Base-by-base conservation (phyloP, 2,888 invertebrate genomes). In the Prosopocoilus inquinatus region DNA sequence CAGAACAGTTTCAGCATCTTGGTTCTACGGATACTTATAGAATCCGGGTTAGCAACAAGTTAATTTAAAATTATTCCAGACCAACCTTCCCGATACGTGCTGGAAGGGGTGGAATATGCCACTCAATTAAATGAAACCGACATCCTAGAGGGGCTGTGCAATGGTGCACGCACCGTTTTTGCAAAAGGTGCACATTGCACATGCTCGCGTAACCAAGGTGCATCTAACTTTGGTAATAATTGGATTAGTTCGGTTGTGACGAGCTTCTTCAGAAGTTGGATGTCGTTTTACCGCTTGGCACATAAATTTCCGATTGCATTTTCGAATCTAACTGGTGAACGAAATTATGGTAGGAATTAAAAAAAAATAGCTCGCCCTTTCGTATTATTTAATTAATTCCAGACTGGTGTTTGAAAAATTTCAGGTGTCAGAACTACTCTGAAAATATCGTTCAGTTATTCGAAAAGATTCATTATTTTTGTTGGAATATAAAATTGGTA, bases 141-240 rank as follows among this genome's bases (percentile, higher is more conserved):
- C 54, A 61, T 60, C 47, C 34, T 55, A 59, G 61, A 53, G 59
- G 63, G 63, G 61, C 50, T 58, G 63, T 60, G 64, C 60, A 60
- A 53, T 50, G 53, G 53, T 55, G 57, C 58, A 62, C 60, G 61
- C 60, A 45, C 53, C 45, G 48, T 53, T 53, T 57, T 57, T 57
- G 56, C 57, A 57, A 52, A 49, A 48, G 47, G 50, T 48, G 61
- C 61, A 64, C 69, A 72, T 72, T 75, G 75, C 75, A 75, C 75
- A 76, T 75, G 75, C 76, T 74, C 67, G 60, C 51, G 56, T 58
- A 53, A 59, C 54, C 57, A 57, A 50, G 53, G 50, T 56, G 50
- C 67, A 68, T 67, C 67, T 57, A 70, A 69, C 69, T 69, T 68
- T 64, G 65, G 67, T 70, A 74, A 73, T 75, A 73, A 74, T 73